phyloP scores from a whole-genome alignment of 2,888 invertebrate genomes.

The Emmelina monodactyla region DNA sequence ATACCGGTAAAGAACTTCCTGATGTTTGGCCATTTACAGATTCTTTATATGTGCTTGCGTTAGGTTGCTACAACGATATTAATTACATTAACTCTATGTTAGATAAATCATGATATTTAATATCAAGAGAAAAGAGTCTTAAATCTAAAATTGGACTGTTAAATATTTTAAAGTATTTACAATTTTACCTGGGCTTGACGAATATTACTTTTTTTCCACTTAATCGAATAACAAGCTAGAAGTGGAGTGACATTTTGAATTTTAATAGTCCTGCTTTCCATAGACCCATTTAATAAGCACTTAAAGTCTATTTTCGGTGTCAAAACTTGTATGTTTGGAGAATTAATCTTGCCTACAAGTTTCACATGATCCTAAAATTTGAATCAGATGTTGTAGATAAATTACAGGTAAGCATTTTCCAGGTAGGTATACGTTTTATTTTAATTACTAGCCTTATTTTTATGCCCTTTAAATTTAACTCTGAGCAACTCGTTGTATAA shows the following conservation, averaged over 20 bases:
- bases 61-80: no score
- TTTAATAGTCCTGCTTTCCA: conserved; percentile 44
- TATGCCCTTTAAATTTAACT: conserved; percentile 50
- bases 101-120: no score
- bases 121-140: no score
- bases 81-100: no score
- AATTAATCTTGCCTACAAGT: conserved; percentile 70
- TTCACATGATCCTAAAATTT: conserved; percentile 69
- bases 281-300: conserved; percentile 55
- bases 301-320: conserved; percentile 68
- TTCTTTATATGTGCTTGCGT: no score
- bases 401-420: background rate
- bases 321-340: conserved; percentile 69
- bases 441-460: conserved; percentile 38
- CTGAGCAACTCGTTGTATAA: conserved; percentile 43
- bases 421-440: background rate
- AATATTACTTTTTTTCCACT: conserved; percentile 50
- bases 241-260: conserved; percentile 50
- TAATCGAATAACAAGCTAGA: conserved; percentile 42
- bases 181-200: no score
- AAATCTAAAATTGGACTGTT: no score
- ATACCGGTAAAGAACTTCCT: no score
- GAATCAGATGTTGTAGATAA: conserved; percentile 1
- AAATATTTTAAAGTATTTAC: no score
- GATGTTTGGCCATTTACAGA: no score